These are phyloP conservation scores for Podabrus alpinus DNA, from an alignment of 2,888 invertebrate genomes.

Conservation along the genomic window DNA sequence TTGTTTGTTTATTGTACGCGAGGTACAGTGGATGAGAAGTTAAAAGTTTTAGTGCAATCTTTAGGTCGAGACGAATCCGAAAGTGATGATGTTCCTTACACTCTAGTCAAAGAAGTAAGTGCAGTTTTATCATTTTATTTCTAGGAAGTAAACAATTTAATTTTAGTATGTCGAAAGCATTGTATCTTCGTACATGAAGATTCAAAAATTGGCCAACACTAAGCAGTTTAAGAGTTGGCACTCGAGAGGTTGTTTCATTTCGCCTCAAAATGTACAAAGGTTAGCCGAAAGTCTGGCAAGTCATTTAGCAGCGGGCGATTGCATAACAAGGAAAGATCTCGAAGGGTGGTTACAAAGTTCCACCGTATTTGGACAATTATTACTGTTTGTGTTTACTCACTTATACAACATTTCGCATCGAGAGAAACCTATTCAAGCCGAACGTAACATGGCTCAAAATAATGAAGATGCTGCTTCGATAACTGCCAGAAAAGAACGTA, in stretches of 20 bases:
- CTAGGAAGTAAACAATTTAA: background rate
- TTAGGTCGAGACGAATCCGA: slow-evolving; percentile 62
- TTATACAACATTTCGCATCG: slow-evolving; percentile 60
- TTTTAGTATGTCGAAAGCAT: slow-evolving; percentile 74
- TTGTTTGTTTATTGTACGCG: slow-evolving; percentile 71
- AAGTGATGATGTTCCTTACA: slow-evolving; percentile 62
- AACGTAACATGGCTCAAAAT: slow-evolving; percentile 22
- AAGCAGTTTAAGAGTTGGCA: slow-evolving; percentile 64
- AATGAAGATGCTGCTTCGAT: slow-evolving; percentile 42
- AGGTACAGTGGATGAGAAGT: slow-evolving; percentile 68
- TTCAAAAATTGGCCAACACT: slow-evolving; percentile 63
- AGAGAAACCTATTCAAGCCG: slow-evolving; percentile 46
- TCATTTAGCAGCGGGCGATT: slow-evolving; percentile 55
- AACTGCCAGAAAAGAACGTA: slow-evolving; percentile 56
- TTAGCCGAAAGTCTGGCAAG: slow-evolving; percentile 63
- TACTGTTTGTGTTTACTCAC: slow-evolving; percentile 60
- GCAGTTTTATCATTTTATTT: background rate
- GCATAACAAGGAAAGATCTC: slow-evolving; percentile 52
- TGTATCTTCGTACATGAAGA: slow-evolving; percentile 74
- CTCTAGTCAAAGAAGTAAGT: slow-evolving; percentile 65
- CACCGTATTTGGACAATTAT: slow-evolving; percentile 56
- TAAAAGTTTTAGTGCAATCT: slow-evolving; percentile 62
- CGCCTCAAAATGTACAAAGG: slow-evolving; percentile 61
- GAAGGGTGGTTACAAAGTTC: slow-evolving; percentile 58
- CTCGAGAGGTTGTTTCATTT: slow-evolving; percentile 62